These are phyloP conservation scores for Archips crataeganus DNA, from an alignment of 2,888 invertebrate species.

Conservation along the genomic window DNA sequence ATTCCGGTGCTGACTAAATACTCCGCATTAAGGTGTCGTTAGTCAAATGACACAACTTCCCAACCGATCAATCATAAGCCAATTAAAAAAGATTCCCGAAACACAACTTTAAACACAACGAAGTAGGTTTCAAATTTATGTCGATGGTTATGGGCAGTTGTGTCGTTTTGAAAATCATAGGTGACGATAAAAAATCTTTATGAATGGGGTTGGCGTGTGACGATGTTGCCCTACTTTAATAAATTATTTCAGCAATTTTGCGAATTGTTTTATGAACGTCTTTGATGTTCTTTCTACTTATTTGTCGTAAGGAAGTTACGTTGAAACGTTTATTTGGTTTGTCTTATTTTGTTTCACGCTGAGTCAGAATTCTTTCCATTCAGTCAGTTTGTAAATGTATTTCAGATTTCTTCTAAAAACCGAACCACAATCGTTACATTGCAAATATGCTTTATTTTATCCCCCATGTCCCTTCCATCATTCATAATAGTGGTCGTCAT, in stretches of 20 bases:
- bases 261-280: conserved; percentile 71
- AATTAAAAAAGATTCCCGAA: conserved; percentile 38
- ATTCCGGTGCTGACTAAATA: conserved; percentile 79
- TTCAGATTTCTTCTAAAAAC: conserved; percentile 17
- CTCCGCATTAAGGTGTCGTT: conserved; percentile 82
- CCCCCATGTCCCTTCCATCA: conserved; percentile 71
- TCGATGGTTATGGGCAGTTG: conserved; percentile 27
- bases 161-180: conserved; percentile 43
- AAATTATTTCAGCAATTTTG: conserved; percentile 72
- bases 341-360: neutral
- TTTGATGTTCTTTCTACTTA: conserved; percentile 47
- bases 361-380: neutral
- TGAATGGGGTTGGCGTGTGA: conserved; percentile 77
- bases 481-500: conserved; percentile 83
- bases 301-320: conserved; percentile 35
- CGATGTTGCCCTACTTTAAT: conserved; percentile 71
- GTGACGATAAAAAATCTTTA: conserved; percentile 69
- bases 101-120: conserved; percentile 39
- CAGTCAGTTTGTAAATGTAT: neutral
- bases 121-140: conserved; percentile 45
- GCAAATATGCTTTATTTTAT: conserved; percentile 64
- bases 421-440: conserved; percentile 45
- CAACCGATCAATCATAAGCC: conserved; percentile 49
- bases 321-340: neutral
- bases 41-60: conserved; percentile 70